Percentiles rank a stretch among this genome's conserved stretches.
Evolutionary conservation across 2,888 invertebrate species (phyloP).

Genomic region (Priapulus caudatus): DNA sequence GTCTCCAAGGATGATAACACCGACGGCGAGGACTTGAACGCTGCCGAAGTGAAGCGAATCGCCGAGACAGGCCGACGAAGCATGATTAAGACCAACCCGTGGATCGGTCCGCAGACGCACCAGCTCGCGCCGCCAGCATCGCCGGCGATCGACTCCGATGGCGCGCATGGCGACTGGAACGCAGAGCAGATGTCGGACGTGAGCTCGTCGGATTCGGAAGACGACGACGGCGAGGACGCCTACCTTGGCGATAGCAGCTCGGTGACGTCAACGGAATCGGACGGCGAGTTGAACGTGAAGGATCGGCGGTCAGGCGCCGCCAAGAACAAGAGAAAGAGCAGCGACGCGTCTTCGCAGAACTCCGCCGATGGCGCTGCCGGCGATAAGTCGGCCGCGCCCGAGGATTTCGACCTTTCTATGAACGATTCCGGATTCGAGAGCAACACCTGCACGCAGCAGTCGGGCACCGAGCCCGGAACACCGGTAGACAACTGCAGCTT

Average conservation of each 20-base stretch:
- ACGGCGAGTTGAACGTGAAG: no score
- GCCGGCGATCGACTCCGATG: no score
- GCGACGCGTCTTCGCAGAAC: no score
- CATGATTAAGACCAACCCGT: slow-evolving; percentile 1
- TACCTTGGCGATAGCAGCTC: slow-evolving; percentile 1
- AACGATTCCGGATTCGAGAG: slow-evolving; percentile 1
- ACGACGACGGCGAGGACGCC: background rate
- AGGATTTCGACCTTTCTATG: no score
- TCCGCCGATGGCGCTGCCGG: background rate
- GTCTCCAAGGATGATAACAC: background rate
- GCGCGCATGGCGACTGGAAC: no score
- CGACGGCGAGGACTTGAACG: background rate
- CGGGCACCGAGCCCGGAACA: background rate
- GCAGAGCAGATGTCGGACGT: background rate
- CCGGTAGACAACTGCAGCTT: background rate
- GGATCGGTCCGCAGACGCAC: background rate
- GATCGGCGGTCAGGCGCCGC: no score
- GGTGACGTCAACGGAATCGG: background rate
- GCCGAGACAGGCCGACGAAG: background rate
- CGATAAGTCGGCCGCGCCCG: background rate
- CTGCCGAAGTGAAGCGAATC: no score
- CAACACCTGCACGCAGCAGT: background rate
- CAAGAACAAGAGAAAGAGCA: background rate
- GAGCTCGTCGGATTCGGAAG: background rate
- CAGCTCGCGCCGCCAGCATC: background rate